Percentiles rank a stretch among this genome's conserved stretches.
These are phyloP conservation scores for Numida meleagris DNA, from an alignment of 2,113 vertebrate genomes.

Conservation along the genomic window DNA sequence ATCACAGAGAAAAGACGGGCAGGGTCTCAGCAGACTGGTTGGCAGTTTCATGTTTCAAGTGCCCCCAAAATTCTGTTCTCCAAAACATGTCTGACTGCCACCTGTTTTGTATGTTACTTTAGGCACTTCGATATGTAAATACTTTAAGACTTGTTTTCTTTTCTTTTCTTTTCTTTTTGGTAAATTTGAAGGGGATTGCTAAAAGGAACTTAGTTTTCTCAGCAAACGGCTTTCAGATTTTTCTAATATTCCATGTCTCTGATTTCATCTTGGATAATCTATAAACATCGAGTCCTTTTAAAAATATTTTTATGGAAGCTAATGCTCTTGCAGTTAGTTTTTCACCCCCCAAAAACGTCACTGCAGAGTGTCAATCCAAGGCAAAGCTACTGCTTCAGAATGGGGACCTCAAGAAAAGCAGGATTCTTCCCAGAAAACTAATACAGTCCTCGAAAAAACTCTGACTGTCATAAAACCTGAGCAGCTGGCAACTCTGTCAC, in stretches of 20 bases:
- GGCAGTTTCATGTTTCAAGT: background rate
- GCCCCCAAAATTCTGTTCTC: background rate
- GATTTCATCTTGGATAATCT: background rate
- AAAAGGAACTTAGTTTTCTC: background rate
- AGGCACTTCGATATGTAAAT: background rate
- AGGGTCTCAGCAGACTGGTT: background rate
- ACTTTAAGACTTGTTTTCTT: background rate
- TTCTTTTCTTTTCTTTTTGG: background rate
- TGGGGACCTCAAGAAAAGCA: constrained; percentile 46
- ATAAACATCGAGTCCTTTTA: background rate
- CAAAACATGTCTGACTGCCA: background rate
- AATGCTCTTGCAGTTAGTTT: constrained; percentile 32
- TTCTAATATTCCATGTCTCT: background rate
- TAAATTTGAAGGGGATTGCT: background rate
- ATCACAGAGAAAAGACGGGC: background rate
- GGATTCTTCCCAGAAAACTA: constrained; percentile 79
- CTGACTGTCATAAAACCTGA: constrained; percentile 82
- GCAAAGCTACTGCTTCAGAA: constrained; percentile 50
- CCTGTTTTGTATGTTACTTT: background rate
- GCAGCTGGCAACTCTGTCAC: constrained; percentile 86
- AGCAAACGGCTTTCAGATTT: background rate
- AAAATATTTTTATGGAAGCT: constrained; percentile 11
- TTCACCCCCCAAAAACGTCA: background rate
- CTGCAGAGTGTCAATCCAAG: background rate
- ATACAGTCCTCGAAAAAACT: constrained; percentile 78